Conservation (phyloP, 2,797 vertebrate genomes). For the Sternarchorhynchus goeldii region DNA sequence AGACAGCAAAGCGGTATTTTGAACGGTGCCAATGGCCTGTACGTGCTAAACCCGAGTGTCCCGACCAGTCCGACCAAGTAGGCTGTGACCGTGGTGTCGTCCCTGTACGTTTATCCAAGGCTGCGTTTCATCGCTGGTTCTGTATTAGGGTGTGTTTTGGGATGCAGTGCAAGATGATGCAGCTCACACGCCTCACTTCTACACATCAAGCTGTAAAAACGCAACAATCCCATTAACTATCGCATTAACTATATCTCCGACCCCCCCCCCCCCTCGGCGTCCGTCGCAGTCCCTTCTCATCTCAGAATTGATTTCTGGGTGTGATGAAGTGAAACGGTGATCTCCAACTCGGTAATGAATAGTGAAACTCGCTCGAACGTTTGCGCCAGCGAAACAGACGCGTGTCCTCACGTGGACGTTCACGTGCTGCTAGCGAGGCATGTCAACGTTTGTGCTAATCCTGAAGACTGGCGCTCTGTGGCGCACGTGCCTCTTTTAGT, state of each 20-base stretch:
- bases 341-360: not conserved
- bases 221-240: not conserved
- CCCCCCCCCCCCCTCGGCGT: not conserved
- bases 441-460: not conserved
- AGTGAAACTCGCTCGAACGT: not conserved
- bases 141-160: slow-evolving; percentile 48
- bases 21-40: no score
- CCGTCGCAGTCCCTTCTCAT: not conserved
- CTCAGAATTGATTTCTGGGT: slow-evolving; percentile 16
- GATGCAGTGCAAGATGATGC: not conserved
- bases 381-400: no score
- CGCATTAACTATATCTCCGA: not conserved
- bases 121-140: not conserved
- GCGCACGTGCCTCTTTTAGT: not conserved
- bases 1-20: no score
- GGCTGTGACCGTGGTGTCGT: no score
- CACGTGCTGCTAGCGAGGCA: slow-evolving; percentile 14
- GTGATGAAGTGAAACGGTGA: slow-evolving; percentile 12
- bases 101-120: not conserved
- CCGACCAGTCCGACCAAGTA: slow-evolving; percentile 2
- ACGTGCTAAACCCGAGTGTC: not conserved
- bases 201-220: slow-evolving; percentile 6
- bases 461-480: not conserved
- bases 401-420: not conserved
- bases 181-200: not conserved